A percentile compares a stretch with the other conserved stretches of the same genome.
Conservation (phyloP, 1,140 invertebrate genomes). For the Drosophila subpulchrella region DNA sequence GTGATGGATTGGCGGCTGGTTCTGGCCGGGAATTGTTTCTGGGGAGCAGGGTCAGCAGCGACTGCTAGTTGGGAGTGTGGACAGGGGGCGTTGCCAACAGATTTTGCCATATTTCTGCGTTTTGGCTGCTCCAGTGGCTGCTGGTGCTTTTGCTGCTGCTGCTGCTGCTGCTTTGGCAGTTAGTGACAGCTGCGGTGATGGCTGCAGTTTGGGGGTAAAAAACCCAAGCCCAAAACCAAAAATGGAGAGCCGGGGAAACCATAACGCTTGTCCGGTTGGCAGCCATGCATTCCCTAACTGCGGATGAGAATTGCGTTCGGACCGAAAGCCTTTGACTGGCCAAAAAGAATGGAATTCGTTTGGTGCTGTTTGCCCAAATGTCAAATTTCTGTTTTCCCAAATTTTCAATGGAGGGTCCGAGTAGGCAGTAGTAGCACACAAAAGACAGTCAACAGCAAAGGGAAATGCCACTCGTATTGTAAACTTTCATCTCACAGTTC, state of each 20-base stretch:
- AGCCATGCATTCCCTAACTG: conserved; percentile 26
- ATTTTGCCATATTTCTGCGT: conserved; percentile 58
- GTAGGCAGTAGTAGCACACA: conserved; percentile 27
- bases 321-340: conserved; percentile 10
- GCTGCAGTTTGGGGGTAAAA: conserved; percentile 25
- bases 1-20: conserved; percentile 73
- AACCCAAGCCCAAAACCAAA: conserved; percentile 10
- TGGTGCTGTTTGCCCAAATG: conserved; percentile 8
- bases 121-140: conserved; percentile 46
- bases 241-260: conserved; percentile 27
- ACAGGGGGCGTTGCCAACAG: conserved; percentile 23
- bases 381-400: conserved; percentile 6
- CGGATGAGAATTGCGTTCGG: neutral
- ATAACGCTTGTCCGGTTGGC: conserved; percentile 34
- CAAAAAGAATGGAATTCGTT: conserved; percentile 24
- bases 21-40: conserved; percentile 31
- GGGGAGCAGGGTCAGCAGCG: conserved; percentile 15
- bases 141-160: conserved; percentile 9
- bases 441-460: conserved; percentile 26
- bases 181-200: conserved; percentile 77
- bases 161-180: conserved; percentile 56
- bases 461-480: conserved; percentile 27
- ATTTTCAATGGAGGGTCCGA: conserved; percentile 24
- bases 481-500: conserved; percentile 22
- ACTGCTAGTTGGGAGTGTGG: conserved; percentile 13